phyloP scores from a whole-genome alignment of 1,140 invertebrate genomes.

The Gonioctena quinquepunctata region DNA sequence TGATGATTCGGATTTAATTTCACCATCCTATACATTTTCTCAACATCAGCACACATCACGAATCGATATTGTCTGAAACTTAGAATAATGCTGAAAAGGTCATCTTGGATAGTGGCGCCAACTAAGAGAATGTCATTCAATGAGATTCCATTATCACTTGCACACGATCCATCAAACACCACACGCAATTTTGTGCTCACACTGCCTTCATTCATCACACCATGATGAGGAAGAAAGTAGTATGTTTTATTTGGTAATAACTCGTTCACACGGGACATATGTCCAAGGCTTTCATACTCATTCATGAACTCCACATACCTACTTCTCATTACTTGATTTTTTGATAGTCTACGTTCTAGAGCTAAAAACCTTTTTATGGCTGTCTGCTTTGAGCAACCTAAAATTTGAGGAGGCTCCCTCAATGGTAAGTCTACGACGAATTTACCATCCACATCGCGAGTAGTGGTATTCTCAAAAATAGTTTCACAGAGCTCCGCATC shows the following conservation, averaged over 20 bases:
- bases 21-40: neutral
- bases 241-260: neutral
- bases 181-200: neutral
- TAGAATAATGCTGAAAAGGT: conserved; percentile 29
- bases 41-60: neutral
- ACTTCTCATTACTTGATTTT: conserved; percentile 5
- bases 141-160: conserved; percentile 30
- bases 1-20: neutral
- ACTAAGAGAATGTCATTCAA: conserved; percentile 37
- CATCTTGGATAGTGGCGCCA: conserved; percentile 38
- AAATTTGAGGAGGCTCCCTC: neutral
- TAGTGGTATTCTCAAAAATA: neutral
- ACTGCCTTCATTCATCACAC: neutral
- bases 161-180: neutral
- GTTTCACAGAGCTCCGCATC: neutral
- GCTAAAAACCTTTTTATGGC: neutral
- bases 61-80: conserved; percentile 46
- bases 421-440: neutral
- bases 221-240: neutral
- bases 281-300: conserved; percentile 18
- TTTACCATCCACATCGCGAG: neutral
- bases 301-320: conserved; percentile 15
- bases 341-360: conserved; percentile 10
- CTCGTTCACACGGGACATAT: conserved; percentile 18
- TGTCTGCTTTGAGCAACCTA: neutral